phyloP scores from a whole-genome alignment of 2,888 invertebrate genomes.

The Agonopterix subpropinquella region DNA sequence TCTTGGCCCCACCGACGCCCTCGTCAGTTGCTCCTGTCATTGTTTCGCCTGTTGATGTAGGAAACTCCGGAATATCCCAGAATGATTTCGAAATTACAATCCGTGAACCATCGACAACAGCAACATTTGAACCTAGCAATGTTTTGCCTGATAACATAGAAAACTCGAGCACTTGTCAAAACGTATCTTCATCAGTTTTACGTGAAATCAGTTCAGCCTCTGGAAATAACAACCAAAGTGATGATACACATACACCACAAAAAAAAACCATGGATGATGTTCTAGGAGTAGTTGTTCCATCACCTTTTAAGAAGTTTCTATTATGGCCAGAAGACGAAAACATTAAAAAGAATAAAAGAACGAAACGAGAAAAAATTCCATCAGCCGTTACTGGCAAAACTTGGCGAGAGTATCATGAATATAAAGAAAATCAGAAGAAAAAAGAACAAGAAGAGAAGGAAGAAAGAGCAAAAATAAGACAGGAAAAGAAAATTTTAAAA shows the following conservation, averaged over 20 bases:
- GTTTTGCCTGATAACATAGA: background rate
- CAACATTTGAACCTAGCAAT: background rate
- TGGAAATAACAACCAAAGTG: background rate
- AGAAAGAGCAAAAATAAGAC: background rate
- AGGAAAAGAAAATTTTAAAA: background rate
- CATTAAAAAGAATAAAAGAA: conserved; percentile 3
- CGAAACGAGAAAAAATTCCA: conserved; percentile 1
- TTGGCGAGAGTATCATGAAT: conserved; percentile 1
- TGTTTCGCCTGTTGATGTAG: no score
- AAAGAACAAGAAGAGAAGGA: background rate
- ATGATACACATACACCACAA: background rate
- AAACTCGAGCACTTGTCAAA: background rate
- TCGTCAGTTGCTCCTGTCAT: no score
- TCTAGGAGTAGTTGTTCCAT: conserved; percentile 13
- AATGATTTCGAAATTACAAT: no score
- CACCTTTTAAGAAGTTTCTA: conserved; percentile 20
- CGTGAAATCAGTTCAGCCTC: background rate
- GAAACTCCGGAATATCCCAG: no score
- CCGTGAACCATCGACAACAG: no score
- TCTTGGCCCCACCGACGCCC: no score
- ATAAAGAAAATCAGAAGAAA: background rate
- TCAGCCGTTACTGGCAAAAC: conserved; percentile 1
- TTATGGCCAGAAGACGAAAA: conserved; percentile 2
- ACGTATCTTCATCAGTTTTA: background rate
- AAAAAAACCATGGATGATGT: background rate